Evolutionary conservation across 2,113 vertebrate genomes (phyloP).

Genomic region (Notiomystis cincta): DNA sequence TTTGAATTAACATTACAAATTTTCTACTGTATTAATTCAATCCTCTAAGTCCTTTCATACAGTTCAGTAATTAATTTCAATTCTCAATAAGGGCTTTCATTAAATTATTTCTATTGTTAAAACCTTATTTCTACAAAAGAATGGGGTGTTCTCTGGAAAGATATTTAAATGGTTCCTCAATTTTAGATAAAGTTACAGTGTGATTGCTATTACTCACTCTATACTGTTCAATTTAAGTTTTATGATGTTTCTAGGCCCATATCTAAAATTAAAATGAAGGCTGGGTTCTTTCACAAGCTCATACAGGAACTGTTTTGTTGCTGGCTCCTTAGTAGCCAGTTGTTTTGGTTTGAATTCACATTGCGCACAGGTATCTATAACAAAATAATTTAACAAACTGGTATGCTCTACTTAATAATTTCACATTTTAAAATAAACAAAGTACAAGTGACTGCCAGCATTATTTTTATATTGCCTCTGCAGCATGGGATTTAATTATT

Average conservation of each 20-base stretch:
- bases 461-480: not conserved
- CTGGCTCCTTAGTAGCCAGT: not conserved
- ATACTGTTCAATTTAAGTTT: not conserved
- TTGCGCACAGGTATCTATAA: not conserved
- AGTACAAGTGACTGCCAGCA: not conserved
- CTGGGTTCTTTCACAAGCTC: not conserved
- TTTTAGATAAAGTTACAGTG: constrained; percentile 1
- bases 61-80: constrained; percentile 21
- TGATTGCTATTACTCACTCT: not conserved
- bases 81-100: not conserved
- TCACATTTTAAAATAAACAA: not conserved
- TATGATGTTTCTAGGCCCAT: not conserved
- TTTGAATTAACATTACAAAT: not conserved
- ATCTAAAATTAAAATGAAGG: constrained; percentile 5
- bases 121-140: not conserved
- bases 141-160: not conserved
- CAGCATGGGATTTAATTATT: not conserved
- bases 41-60: not conserved
- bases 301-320: not conserved
- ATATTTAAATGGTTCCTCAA: not conserved
- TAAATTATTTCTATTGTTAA: not conserved
- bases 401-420: not conserved
- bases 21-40: not conserved
- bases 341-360: not conserved
- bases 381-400: not conserved